Conservation (phyloP, 2,113 vertebrate genomes). For the Rhagologus leucostigma region DNA sequence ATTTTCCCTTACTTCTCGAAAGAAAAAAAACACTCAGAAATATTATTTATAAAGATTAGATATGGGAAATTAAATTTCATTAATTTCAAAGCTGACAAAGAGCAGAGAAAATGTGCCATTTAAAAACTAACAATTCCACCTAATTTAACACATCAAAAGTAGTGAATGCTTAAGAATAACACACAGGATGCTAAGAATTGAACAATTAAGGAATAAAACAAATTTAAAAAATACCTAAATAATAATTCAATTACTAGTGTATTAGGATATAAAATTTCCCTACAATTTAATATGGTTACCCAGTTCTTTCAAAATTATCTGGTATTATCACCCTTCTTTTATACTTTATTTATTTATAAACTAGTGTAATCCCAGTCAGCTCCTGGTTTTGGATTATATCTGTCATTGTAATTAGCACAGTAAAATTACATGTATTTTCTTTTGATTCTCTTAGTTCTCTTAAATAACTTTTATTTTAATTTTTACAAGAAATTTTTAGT, state of each 20-base stretch:
- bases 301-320: not conserved
- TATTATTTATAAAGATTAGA: not conserved
- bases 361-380: not conserved
- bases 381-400: not conserved
- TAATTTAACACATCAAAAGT: not conserved
- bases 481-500: not conserved
- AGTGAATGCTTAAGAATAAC: not conserved
- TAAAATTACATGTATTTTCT: not conserved
- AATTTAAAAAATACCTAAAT: not conserved
- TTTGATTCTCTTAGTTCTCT: not conserved
- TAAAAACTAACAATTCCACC: not conserved
- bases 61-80: not conserved
- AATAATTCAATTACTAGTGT: not conserved
- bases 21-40: not conserved
- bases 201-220: not conserved
- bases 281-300: not conserved
- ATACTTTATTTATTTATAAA: not conserved
- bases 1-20: not conserved
- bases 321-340: not conserved
- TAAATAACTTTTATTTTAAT: not conserved
- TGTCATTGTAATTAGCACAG: not conserved
- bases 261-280: not conserved
- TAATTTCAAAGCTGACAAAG: not conserved
- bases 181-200: not conserved
- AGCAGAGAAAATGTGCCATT: not conserved